Conservation (phyloP, 2,113 vertebrate genomes). For the Brachypodius melanocephalos region DNA sequence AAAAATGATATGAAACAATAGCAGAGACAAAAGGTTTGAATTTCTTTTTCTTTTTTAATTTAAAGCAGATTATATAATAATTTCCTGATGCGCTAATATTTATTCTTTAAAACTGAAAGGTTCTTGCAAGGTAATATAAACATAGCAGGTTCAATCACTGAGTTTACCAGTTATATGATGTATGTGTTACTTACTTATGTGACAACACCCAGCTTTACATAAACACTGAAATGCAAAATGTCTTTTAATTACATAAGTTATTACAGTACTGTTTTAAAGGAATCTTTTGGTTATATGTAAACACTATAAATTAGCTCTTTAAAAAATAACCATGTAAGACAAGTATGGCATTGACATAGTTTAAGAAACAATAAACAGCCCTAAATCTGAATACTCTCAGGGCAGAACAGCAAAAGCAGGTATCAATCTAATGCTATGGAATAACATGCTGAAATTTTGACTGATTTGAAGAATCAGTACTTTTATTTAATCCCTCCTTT, state of each 20-base stretch:
- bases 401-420: slow-evolving; percentile 56
- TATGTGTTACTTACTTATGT: neutral
- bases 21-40: neutral
- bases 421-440: slow-evolving; percentile 38
- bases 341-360: slow-evolving; percentile 50
- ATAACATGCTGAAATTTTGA: slow-evolving; percentile 44
- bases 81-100: neutral
- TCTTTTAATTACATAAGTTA: slow-evolving; percentile 39
- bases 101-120: slow-evolving; percentile 3
- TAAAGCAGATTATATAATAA: neutral
- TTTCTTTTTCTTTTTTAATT: neutral
- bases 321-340: slow-evolving; percentile 73
- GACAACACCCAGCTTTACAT: neutral
- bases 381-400: slow-evolving; percentile 49
- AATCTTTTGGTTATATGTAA: slow-evolving; percentile 64
- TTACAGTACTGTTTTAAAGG: slow-evolving; percentile 62
- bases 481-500: slow-evolving; percentile 26
- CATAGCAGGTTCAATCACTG: neutral
- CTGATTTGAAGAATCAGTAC: slow-evolving; percentile 21
- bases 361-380: slow-evolving; percentile 59
- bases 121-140: slow-evolving; percentile 7
- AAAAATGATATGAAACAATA: neutral
- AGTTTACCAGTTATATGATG: neutral
- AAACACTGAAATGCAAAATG: slow-evolving; percentile 6
- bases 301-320: slow-evolving; percentile 63